Conservation (phyloP, 2,797 vertebrate species). For the Crax fasciolata region DNA sequence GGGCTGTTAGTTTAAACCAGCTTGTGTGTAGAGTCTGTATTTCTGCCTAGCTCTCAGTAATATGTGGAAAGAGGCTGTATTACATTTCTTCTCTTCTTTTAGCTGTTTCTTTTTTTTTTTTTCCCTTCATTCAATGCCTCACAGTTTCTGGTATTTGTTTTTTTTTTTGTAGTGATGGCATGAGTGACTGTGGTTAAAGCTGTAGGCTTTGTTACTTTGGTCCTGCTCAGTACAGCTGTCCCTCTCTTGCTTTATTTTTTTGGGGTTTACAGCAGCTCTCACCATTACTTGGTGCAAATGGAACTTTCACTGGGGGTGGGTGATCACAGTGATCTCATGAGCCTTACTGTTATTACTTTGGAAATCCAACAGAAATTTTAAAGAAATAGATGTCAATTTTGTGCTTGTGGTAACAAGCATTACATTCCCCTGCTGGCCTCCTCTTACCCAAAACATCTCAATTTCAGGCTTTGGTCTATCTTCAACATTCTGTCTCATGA, state of each 20-base stretch:
- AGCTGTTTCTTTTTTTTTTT: not conserved
- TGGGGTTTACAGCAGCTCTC: not conserved
- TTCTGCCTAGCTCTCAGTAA: not conserved
- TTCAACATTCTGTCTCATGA: not conserved
- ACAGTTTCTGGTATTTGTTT: not conserved
- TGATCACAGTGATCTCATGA: not conserved
- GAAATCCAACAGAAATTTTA: not conserved
- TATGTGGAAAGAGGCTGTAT: not conserved
- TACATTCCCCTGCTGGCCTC: not conserved
- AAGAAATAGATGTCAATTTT: not conserved
- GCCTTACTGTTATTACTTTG: not conserved
- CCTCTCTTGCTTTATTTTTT: not conserved
- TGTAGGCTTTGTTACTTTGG: not conserved
- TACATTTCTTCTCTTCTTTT: not conserved
- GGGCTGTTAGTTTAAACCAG: not conserved
- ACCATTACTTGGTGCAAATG: not conserved
- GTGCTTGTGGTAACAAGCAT: not conserved
- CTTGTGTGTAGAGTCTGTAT: not conserved
- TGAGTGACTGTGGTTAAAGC: not conserved
- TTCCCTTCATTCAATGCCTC: not conserved
- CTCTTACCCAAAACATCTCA: not conserved
- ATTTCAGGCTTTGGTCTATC: not conserved
- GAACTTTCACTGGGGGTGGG: not conserved
- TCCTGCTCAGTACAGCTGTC: not conserved
- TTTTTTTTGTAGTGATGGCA: not conserved